Conservation (phyloP, 2,888 invertebrate genomes). For the Phragmatobia fuliginosa region DNA sequence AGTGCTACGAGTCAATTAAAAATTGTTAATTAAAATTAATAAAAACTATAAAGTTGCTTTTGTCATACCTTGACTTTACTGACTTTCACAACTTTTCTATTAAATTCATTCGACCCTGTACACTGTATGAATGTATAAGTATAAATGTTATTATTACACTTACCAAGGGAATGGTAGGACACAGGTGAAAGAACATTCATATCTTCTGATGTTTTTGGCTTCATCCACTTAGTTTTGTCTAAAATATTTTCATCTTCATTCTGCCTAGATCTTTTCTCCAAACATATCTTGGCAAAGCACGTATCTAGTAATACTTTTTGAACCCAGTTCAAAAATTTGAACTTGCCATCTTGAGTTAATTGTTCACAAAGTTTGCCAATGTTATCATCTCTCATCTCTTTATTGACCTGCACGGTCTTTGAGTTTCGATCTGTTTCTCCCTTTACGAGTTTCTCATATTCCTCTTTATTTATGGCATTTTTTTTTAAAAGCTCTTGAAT, state of each 20-base stretch:
- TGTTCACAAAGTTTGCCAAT: constrained; percentile 85
- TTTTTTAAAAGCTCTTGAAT: constrained; percentile 88
- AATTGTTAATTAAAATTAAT: no score
- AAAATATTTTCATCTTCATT: constrained; percentile 35
- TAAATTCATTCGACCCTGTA: no score
- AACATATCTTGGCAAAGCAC: constrained; percentile 89
- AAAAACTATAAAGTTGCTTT: no score
- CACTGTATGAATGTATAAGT: background rate
- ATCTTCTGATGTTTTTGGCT: constrained; percentile 59
- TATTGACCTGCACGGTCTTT: constrained; percentile 50
- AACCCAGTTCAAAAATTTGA: constrained; percentile 88
- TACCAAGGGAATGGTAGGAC: constrained; percentile 89
- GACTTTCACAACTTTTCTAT: no score
- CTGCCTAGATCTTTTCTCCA: constrained; percentile 72
- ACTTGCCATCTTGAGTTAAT: constrained; percentile 88
- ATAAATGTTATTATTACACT: constrained; percentile 60
- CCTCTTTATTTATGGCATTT: constrained; percentile 87
- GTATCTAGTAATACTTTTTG: constrained; percentile 90
- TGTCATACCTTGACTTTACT: no score
- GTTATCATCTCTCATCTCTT: constrained; percentile 68
- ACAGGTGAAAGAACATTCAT: constrained; percentile 87
- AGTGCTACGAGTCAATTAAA: no score
- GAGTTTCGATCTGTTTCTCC: constrained; percentile 65
- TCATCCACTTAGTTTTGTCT: constrained; percentile 47
- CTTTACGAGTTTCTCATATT: constrained; percentile 85